phyloP scores from a whole-genome alignment of 2,888 invertebrate genomes.

The Crocallis elinguaria region DNA sequence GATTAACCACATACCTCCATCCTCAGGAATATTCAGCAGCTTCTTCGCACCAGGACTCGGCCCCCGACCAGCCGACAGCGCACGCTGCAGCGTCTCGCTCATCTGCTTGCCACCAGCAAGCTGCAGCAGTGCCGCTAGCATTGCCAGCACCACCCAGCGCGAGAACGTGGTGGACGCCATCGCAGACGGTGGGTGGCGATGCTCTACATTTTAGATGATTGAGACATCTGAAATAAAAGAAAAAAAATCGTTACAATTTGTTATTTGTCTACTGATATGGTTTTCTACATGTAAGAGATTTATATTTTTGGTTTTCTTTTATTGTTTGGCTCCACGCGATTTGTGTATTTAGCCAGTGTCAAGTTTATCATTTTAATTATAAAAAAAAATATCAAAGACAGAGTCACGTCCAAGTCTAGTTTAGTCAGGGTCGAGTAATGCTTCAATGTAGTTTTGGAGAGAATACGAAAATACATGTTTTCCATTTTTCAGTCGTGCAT shows the following conservation, averaged over 20 bases:
- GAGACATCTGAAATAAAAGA: slow-evolving; percentile 46
- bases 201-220: slow-evolving; percentile 41
- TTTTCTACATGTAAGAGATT: background rate
- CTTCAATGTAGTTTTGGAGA: too few relatives aligned
- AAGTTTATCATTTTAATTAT: too few relatives aligned
- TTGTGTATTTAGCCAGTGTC: too few relatives aligned
- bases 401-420: too few relatives aligned
- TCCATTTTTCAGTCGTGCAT: too few relatives aligned
- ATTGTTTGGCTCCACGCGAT: too few relatives aligned
- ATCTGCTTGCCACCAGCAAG: slow-evolving; percentile 73
- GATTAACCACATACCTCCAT: slow-evolving; percentile 71
- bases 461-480: too few relatives aligned
- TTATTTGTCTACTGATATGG: background rate
- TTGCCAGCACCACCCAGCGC: slow-evolving; percentile 56
- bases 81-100: slow-evolving; percentile 82
- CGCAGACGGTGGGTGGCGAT: slow-evolving; percentile 1
- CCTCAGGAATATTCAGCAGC: slow-evolving; percentile 81
- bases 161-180: slow-evolving; percentile 44
- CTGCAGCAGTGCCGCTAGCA: slow-evolving; percentile 57
- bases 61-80: slow-evolving; percentile 79
- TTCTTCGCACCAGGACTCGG: slow-evolving; percentile 83
- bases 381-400: too few relatives aligned
- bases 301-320: too few relatives aligned
- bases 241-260: background rate
- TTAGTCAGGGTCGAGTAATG: too few relatives aligned